Evolutionary conservation across 2,113 vertebrate genomes (phyloP).

Genomic region (Cottus gobio): DNA sequence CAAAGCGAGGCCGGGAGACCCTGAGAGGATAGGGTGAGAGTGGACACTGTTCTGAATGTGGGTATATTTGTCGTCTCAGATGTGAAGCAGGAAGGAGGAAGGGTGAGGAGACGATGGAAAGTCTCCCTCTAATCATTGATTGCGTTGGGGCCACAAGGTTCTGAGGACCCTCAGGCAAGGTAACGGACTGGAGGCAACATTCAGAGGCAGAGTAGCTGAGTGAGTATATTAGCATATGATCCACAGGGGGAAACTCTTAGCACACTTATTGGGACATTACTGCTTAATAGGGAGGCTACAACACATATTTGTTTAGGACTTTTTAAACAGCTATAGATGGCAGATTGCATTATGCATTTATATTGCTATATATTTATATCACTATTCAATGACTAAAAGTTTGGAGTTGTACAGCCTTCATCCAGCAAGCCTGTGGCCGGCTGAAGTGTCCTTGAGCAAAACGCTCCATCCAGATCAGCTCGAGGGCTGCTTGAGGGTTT

Average conservation of each 20-base stretch:
- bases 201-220: slow-evolving; percentile 41
- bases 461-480: not conserved
- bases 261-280: slow-evolving; percentile 59
- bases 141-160: slow-evolving; percentile 20
- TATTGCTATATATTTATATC: not conserved
- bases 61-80: slow-evolving; percentile 37
- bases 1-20: not conserved
- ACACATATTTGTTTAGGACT: slow-evolving; percentile 15
- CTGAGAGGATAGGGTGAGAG: not conserved
- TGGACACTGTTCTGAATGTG: not conserved
- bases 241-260: slow-evolving; percentile 18
- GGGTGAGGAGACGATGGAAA: slow-evolving; percentile 43
- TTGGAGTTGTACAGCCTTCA: not conserved
- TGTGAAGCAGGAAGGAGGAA: slow-evolving; percentile 20
- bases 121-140: slow-evolving; percentile 57
- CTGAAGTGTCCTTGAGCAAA: slow-evolving; percentile 12
- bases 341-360: not conserved
- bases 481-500: not conserved
- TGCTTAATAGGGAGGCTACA: slow-evolving; percentile 27
- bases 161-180: slow-evolving; percentile 49
- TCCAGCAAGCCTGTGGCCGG: not conserved
- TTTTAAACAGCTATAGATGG: not conserved
- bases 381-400: not conserved
- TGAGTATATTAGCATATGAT: slow-evolving; percentile 56
- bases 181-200: slow-evolving; percentile 35